Evolutionary conservation across 1,140 invertebrate genomes (phyloP).

Genomic region (Heterodera carotae): DNA sequence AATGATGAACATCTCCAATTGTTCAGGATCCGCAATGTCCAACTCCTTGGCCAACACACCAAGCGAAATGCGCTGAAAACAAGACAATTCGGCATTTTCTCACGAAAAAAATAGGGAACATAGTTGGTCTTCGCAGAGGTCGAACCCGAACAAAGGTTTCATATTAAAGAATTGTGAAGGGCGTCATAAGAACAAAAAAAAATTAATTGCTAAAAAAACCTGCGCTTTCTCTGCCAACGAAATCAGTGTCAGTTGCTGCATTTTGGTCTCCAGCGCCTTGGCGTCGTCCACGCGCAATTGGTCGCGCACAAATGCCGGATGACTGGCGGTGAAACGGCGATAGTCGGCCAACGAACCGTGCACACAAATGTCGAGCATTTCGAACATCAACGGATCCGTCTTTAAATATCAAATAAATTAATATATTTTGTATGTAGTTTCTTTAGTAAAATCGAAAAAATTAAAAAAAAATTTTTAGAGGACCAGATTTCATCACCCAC

Average conservation of each 20-base stretch:
- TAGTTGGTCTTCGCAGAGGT: too few relatives aligned
- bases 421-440: too few relatives aligned
- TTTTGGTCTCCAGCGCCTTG: slow-evolving; percentile 55
- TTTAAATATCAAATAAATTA: too few relatives aligned
- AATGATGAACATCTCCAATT: slow-evolving; percentile 62
- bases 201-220: slow-evolving; percentile 23
- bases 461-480: too few relatives aligned
- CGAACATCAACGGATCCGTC: slow-evolving; percentile 54
- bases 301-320: slow-evolving; percentile 58
- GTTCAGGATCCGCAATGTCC: slow-evolving; percentile 54
- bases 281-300: slow-evolving; percentile 54
- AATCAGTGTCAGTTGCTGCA: slow-evolving; percentile 62
- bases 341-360: slow-evolving; percentile 56
- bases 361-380: slow-evolving; percentile 55
- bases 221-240: slow-evolving; percentile 58
- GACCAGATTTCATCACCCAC: too few relatives aligned
- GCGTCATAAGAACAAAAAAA: background rate
- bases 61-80: slow-evolving; percentile 15
- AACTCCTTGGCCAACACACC: slow-evolving; percentile 45
- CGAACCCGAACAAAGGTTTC: background rate
- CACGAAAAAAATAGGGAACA: background rate
- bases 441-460: too few relatives aligned
- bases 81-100: too few relatives aligned
- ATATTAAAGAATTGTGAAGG: background rate
- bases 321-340: slow-evolving; percentile 46